Conservation (phyloP, 2,888 invertebrate genomes). For the Rugalucina vietnamica region DNA sequence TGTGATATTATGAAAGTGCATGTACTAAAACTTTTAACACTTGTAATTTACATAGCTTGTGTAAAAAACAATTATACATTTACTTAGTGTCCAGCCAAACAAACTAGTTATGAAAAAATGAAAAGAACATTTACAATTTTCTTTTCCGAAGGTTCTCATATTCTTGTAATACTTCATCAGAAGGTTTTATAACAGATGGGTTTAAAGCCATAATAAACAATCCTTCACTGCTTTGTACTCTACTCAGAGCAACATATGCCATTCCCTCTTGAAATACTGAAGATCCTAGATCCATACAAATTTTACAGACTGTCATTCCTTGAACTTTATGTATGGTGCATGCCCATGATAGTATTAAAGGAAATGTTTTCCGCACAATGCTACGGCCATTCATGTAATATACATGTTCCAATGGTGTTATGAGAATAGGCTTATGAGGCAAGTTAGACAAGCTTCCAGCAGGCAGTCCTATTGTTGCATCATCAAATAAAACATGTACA, state of each 20-base stretch:
- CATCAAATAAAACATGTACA: constrained; percentile 40
- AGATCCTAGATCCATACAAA: constrained; percentile 34
- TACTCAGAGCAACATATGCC: constrained; percentile 58
- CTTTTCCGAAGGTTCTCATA: not conserved
- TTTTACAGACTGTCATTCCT: constrained; percentile 37
- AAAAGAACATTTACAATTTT: not conserved
- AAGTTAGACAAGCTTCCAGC: not conserved
- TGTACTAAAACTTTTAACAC: no score
- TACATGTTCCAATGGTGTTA: constrained; percentile 17
- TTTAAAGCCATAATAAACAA: constrained; percentile 20
- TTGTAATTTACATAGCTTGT: no score
- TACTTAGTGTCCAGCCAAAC: not conserved
- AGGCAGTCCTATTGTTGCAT: constrained; percentile 15
- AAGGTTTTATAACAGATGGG: constrained; percentile 6
- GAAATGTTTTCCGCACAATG: constrained; percentile 39
- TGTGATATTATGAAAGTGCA: no score
- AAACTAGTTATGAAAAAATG: not conserved
- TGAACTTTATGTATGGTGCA: constrained; percentile 52
- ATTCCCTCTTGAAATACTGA: constrained; percentile 49
- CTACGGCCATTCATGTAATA: constrained; percentile 19
- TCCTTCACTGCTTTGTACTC: constrained; percentile 40
- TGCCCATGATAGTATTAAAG: constrained; percentile 42
- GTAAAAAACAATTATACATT: no score
- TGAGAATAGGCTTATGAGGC: constrained; percentile 1
- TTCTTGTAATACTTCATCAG: constrained; percentile 22